phyloP scores from a whole-genome alignment of 1,140 invertebrate species.

The Parapsyche elsis region DNA sequence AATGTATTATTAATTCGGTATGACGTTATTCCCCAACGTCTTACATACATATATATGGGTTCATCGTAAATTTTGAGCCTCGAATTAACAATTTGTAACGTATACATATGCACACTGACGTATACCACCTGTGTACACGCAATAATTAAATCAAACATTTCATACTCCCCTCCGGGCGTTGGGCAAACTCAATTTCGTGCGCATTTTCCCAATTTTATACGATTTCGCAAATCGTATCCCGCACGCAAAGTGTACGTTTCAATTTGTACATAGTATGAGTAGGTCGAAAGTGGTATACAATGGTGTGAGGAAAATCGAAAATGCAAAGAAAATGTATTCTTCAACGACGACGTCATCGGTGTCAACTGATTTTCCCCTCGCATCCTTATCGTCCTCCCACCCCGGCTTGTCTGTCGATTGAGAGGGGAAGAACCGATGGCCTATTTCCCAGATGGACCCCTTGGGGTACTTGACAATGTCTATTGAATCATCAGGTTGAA shows the following conservation, averaged over 20 bases:
- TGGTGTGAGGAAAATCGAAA: no score
- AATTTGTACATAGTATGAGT: no score
- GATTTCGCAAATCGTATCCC: constrained; percentile 16
- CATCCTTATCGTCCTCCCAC: no score
- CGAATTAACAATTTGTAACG: neutral
- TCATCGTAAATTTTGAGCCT: no score
- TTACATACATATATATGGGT: no score
- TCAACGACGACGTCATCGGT: neutral
- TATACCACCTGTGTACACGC: constrained; percentile 9
- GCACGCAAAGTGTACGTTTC: neutral
- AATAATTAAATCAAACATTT: constrained; percentile 29
- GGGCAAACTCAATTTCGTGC: constrained; percentile 14
- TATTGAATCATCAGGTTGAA: constrained; percentile 8
- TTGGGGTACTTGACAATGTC: neutral
- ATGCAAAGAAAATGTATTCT: no score
- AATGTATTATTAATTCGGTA: no score
- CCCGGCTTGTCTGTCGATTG: neutral
- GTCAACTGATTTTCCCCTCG: neutral
- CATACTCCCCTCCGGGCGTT: neutral
- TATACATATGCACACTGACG: neutral
- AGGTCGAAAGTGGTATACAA: no score
- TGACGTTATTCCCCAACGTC: no score
- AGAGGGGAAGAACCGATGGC: neutral
- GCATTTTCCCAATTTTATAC: constrained; percentile 9
- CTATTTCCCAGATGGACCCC: neutral